Conservation (phyloP, 2,113 vertebrate genomes). For the Ancistrus triradiatus region DNA sequence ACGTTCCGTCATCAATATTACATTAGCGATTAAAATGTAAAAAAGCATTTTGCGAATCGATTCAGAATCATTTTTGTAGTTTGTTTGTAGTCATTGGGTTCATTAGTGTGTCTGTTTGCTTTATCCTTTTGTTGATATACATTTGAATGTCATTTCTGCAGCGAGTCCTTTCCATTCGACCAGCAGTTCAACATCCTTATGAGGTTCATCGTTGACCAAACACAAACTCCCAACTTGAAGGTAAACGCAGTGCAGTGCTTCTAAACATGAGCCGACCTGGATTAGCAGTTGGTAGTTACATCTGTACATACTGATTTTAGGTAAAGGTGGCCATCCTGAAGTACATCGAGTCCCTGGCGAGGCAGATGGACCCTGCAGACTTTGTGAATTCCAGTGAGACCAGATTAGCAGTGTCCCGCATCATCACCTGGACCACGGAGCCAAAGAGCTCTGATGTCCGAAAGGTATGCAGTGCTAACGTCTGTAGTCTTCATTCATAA, state of each 20-base stretch:
- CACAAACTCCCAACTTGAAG: slow-evolving; percentile 97
- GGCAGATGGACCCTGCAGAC: slow-evolving; percentile 95
- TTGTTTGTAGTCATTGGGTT: too few relatives aligned
- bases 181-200: slow-evolving; percentile 98
- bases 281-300: too few relatives aligned
- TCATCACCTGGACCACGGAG: slow-evolving; percentile 99
- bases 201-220: slow-evolving; percentile 98
- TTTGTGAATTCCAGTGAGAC: slow-evolving; percentile 98
- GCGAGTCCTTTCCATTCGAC: slow-evolving; percentile 96
- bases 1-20: too few relatives aligned
- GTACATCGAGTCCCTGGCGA: slow-evolving; percentile 90
- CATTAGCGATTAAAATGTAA: too few relatives aligned
- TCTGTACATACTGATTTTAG: too few relatives aligned
- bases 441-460: slow-evolving; percentile 98
- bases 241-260: slow-evolving; percentile 63
- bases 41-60: too few relatives aligned
- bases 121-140: too few relatives aligned
- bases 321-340: slow-evolving; percentile 98
- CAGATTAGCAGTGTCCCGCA: slow-evolving; percentile 93
- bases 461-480: slow-evolving; percentile 72
- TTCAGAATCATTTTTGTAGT: too few relatives aligned
- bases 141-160: slow-evolving; percentile 47
- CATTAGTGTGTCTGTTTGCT: too few relatives aligned
- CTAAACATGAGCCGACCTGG: too few relatives aligned
- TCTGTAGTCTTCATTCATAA: too few relatives aligned